Evolutionary conservation across 2,797 vertebrate species (phyloP).

Genomic region (Myripristis jacobus): DNA sequence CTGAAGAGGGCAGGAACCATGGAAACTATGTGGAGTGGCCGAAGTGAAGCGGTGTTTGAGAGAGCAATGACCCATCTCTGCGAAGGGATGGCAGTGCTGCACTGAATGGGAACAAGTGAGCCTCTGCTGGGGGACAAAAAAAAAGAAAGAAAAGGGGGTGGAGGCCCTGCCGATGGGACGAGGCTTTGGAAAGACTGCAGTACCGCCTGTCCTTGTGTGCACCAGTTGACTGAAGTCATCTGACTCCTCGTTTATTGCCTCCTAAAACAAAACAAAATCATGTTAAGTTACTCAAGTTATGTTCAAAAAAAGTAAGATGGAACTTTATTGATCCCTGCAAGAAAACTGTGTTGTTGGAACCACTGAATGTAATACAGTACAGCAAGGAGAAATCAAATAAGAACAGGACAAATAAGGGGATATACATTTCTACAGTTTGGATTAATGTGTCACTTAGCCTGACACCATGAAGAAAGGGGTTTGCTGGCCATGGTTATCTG

Average conservation of each 20-base stretch:
- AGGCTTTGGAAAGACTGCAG: not conserved
- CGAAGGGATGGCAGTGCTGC: slow-evolving; percentile 7
- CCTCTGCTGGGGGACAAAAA: slow-evolving; percentile 17
- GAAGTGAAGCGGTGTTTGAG: slow-evolving; percentile 34
- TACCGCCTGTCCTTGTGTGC: not conserved
- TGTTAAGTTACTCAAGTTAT: no score
- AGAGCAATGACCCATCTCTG: slow-evolving; percentile 53
- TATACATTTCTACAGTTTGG: no score
- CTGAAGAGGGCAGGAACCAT: slow-evolving; percentile 62
- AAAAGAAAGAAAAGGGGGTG: not conserved
- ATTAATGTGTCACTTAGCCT: no score
- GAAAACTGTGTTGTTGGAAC: no score
- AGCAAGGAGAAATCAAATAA: no score
- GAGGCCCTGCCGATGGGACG: not conserved
- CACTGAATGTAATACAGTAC: no score
- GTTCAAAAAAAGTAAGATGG: no score
- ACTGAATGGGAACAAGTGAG: slow-evolving; percentile 40
- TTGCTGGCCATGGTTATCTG: not conserved
- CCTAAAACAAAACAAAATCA: no score
- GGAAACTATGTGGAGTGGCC: slow-evolving; percentile 66
- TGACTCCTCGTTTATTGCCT: no score
- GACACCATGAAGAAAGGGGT: not conserved
- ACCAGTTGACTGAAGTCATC: no score
- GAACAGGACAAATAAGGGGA: no score
- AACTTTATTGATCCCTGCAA: no score